Percentiles rank a stretch among this genome's conserved stretches.
Conservation (phyloP, 2,797 vertebrate species). For the Acropternis orthonyx region DNA sequence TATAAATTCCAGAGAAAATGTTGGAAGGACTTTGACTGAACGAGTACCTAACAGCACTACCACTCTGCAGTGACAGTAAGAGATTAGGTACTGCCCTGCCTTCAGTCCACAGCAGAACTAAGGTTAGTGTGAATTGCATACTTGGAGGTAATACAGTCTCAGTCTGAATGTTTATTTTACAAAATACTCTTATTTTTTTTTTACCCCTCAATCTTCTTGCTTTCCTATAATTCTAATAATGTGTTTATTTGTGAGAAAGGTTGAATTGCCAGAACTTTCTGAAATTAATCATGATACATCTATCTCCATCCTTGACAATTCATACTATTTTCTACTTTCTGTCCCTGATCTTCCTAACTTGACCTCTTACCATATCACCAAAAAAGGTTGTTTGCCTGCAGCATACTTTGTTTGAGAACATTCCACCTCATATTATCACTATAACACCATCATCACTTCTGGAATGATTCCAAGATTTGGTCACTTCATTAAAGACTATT, state of each 20-base stretch:
- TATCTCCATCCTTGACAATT: neutral
- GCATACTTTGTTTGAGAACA: neutral
- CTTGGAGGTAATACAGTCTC: neutral
- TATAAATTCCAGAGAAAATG: neutral
- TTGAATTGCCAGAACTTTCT: neutral
- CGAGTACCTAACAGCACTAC: neutral
- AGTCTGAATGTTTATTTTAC: neutral
- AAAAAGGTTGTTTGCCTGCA: neutral
- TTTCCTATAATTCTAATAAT: neutral
- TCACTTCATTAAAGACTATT: neutral
- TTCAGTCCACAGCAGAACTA: neutral
- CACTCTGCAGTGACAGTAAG: neutral
- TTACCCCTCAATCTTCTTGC: neutral
- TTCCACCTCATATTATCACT: neutral
- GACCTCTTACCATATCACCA: neutral
- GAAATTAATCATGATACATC: neutral
- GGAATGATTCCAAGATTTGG: neutral
- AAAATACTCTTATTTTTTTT: neutral
- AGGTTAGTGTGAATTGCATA: neutral
- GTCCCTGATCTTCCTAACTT: neutral
- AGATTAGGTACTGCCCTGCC: neutral
- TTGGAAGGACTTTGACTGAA: neutral
- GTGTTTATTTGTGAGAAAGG: neutral
- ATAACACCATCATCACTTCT: neutral
- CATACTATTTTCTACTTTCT: neutral